phyloP scores from a whole-genome alignment of 2,797 vertebrate genomes.

The Scleropages formosus region DNA sequence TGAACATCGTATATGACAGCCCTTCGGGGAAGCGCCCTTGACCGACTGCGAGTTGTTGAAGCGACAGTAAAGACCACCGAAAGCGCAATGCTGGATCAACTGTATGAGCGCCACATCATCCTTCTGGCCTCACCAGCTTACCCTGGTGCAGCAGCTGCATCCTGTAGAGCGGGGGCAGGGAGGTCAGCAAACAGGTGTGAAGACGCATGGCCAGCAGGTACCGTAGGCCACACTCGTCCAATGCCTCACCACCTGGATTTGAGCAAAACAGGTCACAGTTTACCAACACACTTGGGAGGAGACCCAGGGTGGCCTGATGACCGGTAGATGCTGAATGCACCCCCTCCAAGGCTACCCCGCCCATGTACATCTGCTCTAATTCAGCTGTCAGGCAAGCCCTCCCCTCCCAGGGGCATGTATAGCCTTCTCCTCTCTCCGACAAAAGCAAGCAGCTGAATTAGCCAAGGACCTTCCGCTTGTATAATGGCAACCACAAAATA shows the following conservation, averaged over 20 bases:
- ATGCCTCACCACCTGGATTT: conserved; percentile 83
- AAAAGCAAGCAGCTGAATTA: conserved; percentile 7
- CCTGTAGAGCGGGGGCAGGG: conserved; percentile 91
- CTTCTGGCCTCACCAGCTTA: conserved; percentile 52
- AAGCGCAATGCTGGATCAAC: background rate
- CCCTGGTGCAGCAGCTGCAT: conserved; percentile 98
- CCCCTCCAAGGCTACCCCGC: background rate
- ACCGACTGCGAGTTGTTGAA: background rate
- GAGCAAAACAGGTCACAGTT: background rate
- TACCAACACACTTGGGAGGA: background rate
- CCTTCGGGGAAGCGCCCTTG: background rate
- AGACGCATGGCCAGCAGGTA: conserved; percentile 94
- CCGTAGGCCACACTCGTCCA: conserved; percentile 93
- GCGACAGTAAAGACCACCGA: background rate
- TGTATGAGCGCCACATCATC: background rate
- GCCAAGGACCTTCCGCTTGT: background rate
- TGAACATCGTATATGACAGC: background rate
- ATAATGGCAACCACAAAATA: background rate
- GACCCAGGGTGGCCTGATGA: background rate
- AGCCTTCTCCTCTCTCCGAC: conserved; percentile 11
- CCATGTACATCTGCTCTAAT: background rate
- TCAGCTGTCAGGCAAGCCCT: background rate
- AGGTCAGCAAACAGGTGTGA: conserved; percentile 94
- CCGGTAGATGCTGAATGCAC: background rate
- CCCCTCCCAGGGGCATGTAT: background rate